Evolutionary conservation across 2,888 invertebrate genomes (phyloP).

Genomic region (Marasmarcha lunaedactyla): DNA sequence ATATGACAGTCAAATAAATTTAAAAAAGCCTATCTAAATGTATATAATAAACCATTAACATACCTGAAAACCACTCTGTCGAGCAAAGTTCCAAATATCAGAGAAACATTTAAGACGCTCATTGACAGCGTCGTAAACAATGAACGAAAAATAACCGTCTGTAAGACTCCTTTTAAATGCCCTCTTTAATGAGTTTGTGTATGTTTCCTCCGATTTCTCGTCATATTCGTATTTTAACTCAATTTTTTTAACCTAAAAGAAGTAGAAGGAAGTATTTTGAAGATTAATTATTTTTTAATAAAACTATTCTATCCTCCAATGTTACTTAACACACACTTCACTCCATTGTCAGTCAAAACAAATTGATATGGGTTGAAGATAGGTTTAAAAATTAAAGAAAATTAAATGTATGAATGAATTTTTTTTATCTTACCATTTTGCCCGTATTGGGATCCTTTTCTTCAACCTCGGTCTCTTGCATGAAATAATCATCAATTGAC

Average conservation of each 20-base stretch:
- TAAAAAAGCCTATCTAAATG: no score
- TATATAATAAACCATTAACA: no score
- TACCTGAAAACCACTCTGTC: slow-evolving; percentile 88
- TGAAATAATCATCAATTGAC: slow-evolving; percentile 95
- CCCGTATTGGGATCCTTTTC: slow-evolving; percentile 78
- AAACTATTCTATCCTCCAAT: no score
- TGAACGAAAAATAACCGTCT: slow-evolving; percentile 91
- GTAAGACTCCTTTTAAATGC: slow-evolving; percentile 91
- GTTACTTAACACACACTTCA: no score
- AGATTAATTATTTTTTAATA: no score
- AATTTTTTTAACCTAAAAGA: slow-evolving; percentile 65
- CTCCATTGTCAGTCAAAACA: no score
- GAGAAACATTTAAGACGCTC: slow-evolving; percentile 84
- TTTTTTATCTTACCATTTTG: slow-evolving; percentile 69
- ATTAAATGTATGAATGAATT: no score
- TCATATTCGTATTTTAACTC: slow-evolving; percentile 92
- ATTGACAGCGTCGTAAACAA: slow-evolving; percentile 93
- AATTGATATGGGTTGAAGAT: no score
- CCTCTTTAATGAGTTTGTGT: slow-evolving; percentile 84
- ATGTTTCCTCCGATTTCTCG: slow-evolving; percentile 82
- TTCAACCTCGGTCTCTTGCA: slow-evolving; percentile 85
- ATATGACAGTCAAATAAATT: no score
- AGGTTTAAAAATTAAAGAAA: background rate
- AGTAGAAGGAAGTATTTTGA: no score
- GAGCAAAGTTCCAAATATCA: slow-evolving; percentile 89